phyloP scores from a whole-genome alignment of 2,888 invertebrate genomes.

The Carcina quercana region DNA sequence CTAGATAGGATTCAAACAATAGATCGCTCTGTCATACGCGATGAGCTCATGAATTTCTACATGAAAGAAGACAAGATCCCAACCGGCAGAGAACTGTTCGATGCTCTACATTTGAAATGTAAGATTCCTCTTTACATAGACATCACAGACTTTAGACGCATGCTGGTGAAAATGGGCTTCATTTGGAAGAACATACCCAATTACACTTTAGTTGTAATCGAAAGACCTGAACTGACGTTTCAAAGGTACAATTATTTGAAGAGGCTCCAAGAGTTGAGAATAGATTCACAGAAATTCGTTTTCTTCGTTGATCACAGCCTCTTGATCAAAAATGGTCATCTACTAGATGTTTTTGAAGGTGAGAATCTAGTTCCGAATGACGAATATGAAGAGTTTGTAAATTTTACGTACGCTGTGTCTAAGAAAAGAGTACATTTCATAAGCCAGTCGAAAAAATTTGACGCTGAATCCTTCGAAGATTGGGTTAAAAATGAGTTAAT shows the following conservation, averaged over 20 bases:
- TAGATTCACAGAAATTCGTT: slow-evolving; percentile 19
- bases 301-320: slow-evolving; percentile 26
- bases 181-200: slow-evolving; percentile 24
- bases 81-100: slow-evolving; percentile 22
- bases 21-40: slow-evolving; percentile 22
- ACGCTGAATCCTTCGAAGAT: slow-evolving; percentile 13
- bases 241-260: slow-evolving; percentile 33
- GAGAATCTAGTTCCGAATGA: background rate
- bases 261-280: slow-evolving; percentile 14
- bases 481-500: slow-evolving; percentile 21
- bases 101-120: slow-evolving; percentile 10
- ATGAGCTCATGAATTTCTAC: slow-evolving; percentile 21
- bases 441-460: slow-evolving; percentile 12
- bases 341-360: background rate
- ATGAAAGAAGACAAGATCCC: slow-evolving; percentile 19
- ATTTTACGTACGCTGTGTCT: slow-evolving; percentile 21
- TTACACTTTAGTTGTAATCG: slow-evolving; percentile 24
- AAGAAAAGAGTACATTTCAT: slow-evolving; percentile 11
- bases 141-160: slow-evolving; percentile 26
- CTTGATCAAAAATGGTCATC: background rate
- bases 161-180: slow-evolving; percentile 29
- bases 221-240: slow-evolving; percentile 28
- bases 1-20: slow-evolving; percentile 8
- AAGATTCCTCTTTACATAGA: slow-evolving; percentile 25
- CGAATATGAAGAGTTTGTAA: background rate